Percentiles rank a stretch among this genome's conserved stretches.
These are phyloP conservation scores for Hassar affinis DNA, from an alignment of 2,113 vertebrate genomes.

Conservation along the genomic window DNA sequence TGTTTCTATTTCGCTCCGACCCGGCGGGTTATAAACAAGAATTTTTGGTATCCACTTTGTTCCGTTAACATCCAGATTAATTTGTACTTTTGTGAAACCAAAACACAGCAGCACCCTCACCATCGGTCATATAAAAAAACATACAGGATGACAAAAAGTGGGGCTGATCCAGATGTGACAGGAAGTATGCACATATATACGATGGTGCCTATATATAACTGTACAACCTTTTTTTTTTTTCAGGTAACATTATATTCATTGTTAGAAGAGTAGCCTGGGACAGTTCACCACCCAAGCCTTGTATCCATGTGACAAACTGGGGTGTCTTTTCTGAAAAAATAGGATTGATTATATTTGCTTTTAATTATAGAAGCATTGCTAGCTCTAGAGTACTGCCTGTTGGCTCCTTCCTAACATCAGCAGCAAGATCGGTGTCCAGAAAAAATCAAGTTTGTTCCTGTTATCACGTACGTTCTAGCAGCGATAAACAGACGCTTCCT, in stretches of 20 bases:
- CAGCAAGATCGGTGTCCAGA: not conserved
- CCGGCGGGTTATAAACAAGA: constrained; percentile 16
- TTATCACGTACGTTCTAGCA: not conserved
- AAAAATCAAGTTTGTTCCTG: not conserved
- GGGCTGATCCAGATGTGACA: not conserved
- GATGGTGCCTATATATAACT: not conserved
- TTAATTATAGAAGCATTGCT: not conserved
- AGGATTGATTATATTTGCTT: not conserved
- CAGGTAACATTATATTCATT: not conserved
- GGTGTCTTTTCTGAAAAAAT: not conserved
- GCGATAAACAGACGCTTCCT: not conserved
- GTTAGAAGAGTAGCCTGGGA: not conserved
- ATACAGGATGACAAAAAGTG: not conserved
- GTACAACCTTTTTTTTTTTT: not conserved
- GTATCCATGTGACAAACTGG: not conserved
- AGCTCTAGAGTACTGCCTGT: not conserved
- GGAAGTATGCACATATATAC: not conserved
- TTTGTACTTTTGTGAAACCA: not conserved
- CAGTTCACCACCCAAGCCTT: not conserved
- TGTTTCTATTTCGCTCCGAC: constrained; percentile 14
- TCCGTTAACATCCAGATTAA: not conserved
- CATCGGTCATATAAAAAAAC: not conserved
- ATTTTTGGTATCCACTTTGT: not conserved
- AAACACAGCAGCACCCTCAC: not conserved
- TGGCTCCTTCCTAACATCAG: not conserved